These are phyloP conservation scores for Odontocerum albicorne DNA, from an alignment of 2,888 invertebrate genomes.

Conservation along the genomic window DNA sequence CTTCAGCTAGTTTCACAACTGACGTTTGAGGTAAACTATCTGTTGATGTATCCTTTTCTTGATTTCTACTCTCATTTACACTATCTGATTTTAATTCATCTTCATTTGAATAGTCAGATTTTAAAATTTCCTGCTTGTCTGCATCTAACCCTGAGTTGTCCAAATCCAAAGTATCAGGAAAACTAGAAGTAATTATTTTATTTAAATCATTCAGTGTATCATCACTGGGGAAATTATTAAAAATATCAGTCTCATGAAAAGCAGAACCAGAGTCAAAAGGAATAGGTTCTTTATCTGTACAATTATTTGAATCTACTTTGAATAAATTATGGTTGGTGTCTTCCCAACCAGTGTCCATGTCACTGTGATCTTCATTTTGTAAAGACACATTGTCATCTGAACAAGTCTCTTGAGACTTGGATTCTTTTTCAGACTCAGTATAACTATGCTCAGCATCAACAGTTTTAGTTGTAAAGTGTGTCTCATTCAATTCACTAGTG, in stretches of 20 bases:
- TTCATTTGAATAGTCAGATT: no score
- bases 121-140: no score
- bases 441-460: slow-evolving; percentile 6
- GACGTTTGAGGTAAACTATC: no score
- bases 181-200: no score
- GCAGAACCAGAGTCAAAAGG: not conserved
- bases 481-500: slow-evolving; percentile 20
- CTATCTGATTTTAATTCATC: no score
- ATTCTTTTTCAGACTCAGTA: slow-evolving; percentile 20
- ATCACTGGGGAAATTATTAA: not conserved
- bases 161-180: no score
- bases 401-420: slow-evolving; percentile 27
- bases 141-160: no score
- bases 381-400: slow-evolving; percentile 29
- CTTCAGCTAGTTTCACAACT: no score
- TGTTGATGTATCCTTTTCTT: no score
- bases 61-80: no score
- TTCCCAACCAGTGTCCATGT: slow-evolving; percentile 31
- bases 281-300: not conserved
- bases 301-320: not conserved
- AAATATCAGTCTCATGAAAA: not conserved
- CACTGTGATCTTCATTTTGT: slow-evolving; percentile 35
- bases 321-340: slow-evolving; percentile 14
- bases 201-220: no score
- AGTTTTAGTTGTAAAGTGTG: slow-evolving; percentile 28